Percentiles rank a stretch among this genome's conserved stretches.
phyloP scores from a whole-genome alignment of 2,113 vertebrate genomes.

The Lutjanus erythropterus region DNA sequence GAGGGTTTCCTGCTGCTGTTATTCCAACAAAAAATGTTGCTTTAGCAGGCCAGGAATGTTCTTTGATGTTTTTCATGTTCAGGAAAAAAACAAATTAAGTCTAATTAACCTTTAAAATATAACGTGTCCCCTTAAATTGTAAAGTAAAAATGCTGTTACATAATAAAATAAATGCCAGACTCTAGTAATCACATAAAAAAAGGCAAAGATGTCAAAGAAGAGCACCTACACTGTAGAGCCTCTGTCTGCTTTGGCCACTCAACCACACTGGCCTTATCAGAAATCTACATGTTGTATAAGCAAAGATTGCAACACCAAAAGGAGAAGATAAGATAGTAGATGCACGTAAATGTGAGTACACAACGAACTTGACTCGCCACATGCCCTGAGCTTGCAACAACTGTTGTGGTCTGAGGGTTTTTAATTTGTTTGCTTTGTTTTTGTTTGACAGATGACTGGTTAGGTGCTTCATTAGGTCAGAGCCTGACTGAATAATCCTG shows the following conservation, averaged over 20 bases:
- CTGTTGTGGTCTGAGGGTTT: background rate
- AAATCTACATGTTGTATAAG: slow-evolving; percentile 71
- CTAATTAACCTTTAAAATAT: background rate
- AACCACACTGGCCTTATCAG: slow-evolving; percentile 64
- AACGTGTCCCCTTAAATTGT: background rate
- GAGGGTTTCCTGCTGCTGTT: slow-evolving; percentile 54
- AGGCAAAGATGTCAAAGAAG: slow-evolving; percentile 1
- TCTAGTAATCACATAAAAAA: background rate
- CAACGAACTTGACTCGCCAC: slow-evolving; percentile 30
- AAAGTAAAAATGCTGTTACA: background rate
- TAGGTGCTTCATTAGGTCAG: background rate
- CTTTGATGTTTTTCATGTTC: background rate
- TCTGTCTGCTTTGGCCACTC: background rate
- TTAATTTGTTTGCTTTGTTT: too few relatives aligned
- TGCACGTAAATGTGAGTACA: slow-evolving; percentile 34
- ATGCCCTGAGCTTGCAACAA: background rate
- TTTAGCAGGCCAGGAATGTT: background rate
- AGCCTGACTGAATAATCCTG: background rate
- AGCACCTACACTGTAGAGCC: too few relatives aligned
- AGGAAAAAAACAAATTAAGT: background rate
- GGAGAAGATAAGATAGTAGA: slow-evolving; percentile 79
- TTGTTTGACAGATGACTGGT: background rate
- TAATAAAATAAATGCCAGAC: background rate
- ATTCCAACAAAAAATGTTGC: slow-evolving; percentile 14
- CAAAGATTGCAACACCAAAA: slow-evolving; percentile 78